Percentiles rank a stretch among this genome's conserved stretches.
phyloP scores from a whole-genome alignment of 2,113 vertebrate genomes.

The Spheniscus mendiculus region DNA sequence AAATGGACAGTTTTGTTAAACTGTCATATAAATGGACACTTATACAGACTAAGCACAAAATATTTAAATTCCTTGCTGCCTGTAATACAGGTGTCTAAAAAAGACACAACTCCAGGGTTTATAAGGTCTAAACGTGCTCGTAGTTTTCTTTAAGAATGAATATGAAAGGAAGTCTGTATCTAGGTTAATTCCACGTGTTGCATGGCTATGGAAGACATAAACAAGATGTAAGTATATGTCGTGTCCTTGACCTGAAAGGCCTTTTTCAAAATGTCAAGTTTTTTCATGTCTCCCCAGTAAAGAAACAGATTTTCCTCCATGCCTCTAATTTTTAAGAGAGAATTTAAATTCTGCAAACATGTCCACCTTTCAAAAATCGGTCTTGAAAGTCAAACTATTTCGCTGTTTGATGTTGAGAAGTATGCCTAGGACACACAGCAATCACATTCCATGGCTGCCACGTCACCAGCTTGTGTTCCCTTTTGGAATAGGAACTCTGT shows the following conservation, averaged over 20 bases:
- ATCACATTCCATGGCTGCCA: neutral
- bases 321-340: neutral
- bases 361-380: neutral
- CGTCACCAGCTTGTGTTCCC: neutral
- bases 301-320: neutral
- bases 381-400: neutral
- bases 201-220: accelerated
- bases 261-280: neutral
- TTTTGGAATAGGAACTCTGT: neutral
- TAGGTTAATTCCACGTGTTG: neutral
- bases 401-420: neutral
- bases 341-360: neutral
- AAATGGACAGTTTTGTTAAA: neutral
- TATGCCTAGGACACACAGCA: neutral
- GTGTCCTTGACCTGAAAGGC: neutral
- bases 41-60: neutral
- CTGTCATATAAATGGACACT: neutral
- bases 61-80: neutral
- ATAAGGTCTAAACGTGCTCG: neutral
- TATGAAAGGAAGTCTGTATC: neutral
- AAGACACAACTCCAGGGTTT: neutral
- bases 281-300: neutral
- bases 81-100: neutral
- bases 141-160: neutral
- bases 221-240: neutral